A percentile compares a stretch with the other conserved stretches of the same genome.
Evolutionary conservation across 2,797 vertebrate genomes (phyloP).

Genomic region (Neosilurus mollespiculum): DNA sequence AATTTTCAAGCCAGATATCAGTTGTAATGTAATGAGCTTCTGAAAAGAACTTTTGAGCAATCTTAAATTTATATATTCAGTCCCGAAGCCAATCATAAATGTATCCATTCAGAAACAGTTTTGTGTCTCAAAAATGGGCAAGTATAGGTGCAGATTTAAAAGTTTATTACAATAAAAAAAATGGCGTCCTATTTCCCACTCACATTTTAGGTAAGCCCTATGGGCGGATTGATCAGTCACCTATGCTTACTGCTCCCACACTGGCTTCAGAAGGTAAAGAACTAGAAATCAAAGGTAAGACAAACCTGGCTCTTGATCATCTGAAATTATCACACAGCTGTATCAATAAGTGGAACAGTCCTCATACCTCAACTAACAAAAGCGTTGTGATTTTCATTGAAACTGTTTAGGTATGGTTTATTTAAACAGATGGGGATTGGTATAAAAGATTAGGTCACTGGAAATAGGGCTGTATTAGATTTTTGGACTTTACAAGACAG

Average conservation of each 20-base stretch:
- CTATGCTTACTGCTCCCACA: conserved; percentile 63
- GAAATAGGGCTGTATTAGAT: conserved; percentile 27
- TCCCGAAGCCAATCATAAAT: not conserved
- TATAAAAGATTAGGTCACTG: conserved; percentile 18
- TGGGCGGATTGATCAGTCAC: conserved; percentile 65
- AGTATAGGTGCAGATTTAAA: not conserved
- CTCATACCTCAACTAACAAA: not conserved
- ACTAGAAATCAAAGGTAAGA: conserved; percentile 71
- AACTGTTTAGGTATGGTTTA: not conserved
- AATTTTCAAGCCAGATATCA: not conserved
- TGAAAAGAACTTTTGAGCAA: not conserved
- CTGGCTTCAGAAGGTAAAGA: conserved; percentile 65
- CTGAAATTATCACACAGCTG: not conserved
- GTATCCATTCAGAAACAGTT: not conserved
- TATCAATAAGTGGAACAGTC: not conserved
- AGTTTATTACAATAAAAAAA: not conserved
- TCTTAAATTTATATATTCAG: not conserved
- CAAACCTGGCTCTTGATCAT: not conserved
- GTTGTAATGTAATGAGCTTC: not conserved
- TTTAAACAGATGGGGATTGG: conserved; percentile 2
- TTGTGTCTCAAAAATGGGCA: not conserved
- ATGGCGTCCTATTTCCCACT: conserved; percentile 1
- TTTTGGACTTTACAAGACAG: conserved; percentile 36
- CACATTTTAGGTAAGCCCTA: conserved; percentile 69
- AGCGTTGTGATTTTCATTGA: not conserved